Conservation (phyloP, 2,797 vertebrate genomes). For the Amblyopsis hoosieri region DNA sequence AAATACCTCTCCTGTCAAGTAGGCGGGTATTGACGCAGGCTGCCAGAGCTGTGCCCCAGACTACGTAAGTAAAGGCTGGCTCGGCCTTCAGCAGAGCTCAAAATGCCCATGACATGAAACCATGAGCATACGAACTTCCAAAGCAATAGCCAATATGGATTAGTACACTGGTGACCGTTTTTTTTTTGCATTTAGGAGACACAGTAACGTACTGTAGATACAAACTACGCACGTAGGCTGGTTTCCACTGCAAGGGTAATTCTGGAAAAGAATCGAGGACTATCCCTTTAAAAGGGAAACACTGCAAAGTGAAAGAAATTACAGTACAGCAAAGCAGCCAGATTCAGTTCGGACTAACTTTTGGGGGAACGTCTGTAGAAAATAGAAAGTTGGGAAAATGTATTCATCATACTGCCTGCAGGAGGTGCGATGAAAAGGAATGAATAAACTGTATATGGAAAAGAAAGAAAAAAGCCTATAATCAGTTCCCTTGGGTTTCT, state of each 20-base stretch:
- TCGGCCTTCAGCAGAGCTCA: no score
- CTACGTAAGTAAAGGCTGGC: no score
- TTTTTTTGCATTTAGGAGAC: not conserved
- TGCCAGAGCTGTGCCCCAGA: no score
- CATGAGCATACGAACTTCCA: no score
- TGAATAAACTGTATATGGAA: constrained; percentile 33
- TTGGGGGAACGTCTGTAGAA: not conserved
- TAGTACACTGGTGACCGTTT: not conserved
- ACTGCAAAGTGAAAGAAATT: constrained; percentile 1
- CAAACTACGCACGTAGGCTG: no score
- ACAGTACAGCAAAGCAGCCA: not conserved
- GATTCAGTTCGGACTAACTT: constrained; percentile 6
- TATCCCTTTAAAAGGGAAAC: not conserved
- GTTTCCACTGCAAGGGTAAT: not conserved
- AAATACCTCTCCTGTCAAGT: no score
- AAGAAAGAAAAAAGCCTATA: constrained; percentile 42
- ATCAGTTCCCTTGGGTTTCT: constrained; percentile 26
- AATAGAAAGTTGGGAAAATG: not conserved
- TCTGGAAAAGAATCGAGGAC: not conserved
- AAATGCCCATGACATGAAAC: no score
- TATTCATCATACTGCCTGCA: constrained; percentile 21
- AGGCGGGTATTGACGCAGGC: no score
- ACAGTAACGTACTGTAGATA: not conserved
- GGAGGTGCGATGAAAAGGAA: constrained; percentile 28
- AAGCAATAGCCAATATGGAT: no score